Evolutionary conservation across 2,797 vertebrate species (phyloP).

Genomic region (Dicrostonyx torquatus): DNA sequence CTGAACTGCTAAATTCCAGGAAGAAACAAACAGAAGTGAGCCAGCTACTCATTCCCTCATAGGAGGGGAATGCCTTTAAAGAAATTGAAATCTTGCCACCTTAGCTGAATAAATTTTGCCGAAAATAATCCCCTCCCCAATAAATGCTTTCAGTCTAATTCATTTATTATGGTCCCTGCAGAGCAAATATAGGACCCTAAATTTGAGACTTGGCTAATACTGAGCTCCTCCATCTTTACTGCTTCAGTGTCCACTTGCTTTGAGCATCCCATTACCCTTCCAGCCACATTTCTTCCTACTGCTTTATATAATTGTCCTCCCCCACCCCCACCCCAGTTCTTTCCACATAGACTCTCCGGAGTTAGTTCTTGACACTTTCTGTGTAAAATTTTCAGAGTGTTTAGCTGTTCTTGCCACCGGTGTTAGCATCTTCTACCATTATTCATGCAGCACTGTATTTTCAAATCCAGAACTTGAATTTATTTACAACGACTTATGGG

Average conservation of each 20-base stretch:
- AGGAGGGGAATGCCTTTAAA: conserved; percentile 29
- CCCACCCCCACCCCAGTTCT: not conserved
- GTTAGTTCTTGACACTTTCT: not conserved
- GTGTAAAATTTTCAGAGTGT: not conserved
- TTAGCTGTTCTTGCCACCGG: not conserved
- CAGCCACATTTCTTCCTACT: not conserved
- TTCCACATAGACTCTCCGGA: not conserved
- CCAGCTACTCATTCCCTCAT: conserved; percentile 26
- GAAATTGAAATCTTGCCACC: conserved; percentile 31
- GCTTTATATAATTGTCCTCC: not conserved
- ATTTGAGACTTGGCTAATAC: not conserved
- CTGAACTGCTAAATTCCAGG: conserved; percentile 60
- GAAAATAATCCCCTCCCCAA: not conserved
- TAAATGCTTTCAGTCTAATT: not conserved
- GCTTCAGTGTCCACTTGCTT: not conserved
- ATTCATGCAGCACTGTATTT: not conserved
- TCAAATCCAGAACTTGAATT: not conserved
- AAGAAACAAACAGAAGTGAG: conserved; percentile 71
- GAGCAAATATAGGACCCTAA: not conserved
- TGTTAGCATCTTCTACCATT: too few species aligned
- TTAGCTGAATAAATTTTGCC: conserved; percentile 15
- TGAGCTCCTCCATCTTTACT: not conserved
- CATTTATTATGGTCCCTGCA: not conserved
- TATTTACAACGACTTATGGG: not conserved
- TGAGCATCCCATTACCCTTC: not conserved